These are phyloP conservation scores for Epirrita christyi DNA, from an alignment of 2,888 invertebrate species.

Conservation along the genomic window DNA sequence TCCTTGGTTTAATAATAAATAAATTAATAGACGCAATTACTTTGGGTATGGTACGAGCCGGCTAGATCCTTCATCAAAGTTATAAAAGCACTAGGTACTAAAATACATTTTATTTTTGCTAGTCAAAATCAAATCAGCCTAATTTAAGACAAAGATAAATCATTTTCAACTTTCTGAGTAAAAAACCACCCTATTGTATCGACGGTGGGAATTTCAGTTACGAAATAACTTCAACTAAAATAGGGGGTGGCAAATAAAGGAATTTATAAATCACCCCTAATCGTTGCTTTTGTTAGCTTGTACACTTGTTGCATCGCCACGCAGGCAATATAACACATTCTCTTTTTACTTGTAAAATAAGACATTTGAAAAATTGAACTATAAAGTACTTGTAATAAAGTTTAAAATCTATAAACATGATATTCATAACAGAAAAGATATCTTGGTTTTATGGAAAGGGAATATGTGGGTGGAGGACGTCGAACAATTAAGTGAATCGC, in stretches of 20 bases:
- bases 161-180: constrained; percentile 37
- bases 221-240: constrained; percentile 61
- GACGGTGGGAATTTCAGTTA: constrained; percentile 83
- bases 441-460: constrained; percentile 40
- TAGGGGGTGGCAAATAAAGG: constrained; percentile 78
- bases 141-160: constrained; percentile 24
- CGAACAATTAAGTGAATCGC: constrained; percentile 75
- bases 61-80: too few species aligned
- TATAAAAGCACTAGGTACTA: too few species aligned
- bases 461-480: constrained; percentile 68
- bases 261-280: constrained; percentile 82
- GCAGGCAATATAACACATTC: constrained; percentile 48
- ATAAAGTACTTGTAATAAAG: constrained; percentile 28
- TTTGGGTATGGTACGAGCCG: too few species aligned
- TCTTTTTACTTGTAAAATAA: not conserved
- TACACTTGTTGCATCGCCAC: constrained; percentile 80
- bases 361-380: constrained; percentile 13
- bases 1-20: too few species aligned
- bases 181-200: constrained; percentile 47
- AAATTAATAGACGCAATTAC: too few species aligned
- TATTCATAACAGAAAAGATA: constrained; percentile 11
- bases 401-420: not conserved
- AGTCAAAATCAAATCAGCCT: not conserved
- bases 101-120: not conserved
- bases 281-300: constrained; percentile 70